phyloP scores from a whole-genome alignment of 2,797 vertebrate genomes.

The Heteromormyrus szaboi region DNA sequence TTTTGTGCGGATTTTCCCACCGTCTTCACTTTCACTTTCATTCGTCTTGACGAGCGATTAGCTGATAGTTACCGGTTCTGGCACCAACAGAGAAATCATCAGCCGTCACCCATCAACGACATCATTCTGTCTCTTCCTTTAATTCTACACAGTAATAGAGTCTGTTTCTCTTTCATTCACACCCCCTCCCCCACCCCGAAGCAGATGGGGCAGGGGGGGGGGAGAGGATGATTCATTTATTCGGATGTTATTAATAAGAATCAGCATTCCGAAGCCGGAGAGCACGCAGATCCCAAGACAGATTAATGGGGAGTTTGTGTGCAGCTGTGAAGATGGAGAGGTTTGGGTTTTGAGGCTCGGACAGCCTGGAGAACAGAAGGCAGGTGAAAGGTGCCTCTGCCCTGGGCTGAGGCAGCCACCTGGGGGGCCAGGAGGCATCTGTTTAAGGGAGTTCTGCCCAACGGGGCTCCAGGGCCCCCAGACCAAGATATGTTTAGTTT shows the following conservation, averaged over 20 bases:
- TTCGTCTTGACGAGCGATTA: neutral
- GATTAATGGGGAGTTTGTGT: neutral
- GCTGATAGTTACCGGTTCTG: neutral
- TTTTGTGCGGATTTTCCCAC: neutral
- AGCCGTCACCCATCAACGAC: neutral
- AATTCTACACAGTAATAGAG: neutral
- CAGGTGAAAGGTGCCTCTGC: constrained; percentile 12
- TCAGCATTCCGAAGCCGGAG: neutral
- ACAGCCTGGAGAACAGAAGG: constrained; percentile 2
- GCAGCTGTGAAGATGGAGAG: neutral
- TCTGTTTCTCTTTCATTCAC: neutral
- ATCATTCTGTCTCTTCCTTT: neutral
- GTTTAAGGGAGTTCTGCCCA: neutral
- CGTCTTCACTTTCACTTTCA: neutral
- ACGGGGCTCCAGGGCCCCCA: neutral
- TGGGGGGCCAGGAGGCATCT: neutral
- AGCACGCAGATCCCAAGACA: neutral
- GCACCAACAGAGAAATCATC: neutral
- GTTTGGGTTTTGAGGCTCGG: neutral
- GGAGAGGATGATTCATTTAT: neutral
- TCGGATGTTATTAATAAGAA: neutral
- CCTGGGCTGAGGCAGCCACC: neutral
- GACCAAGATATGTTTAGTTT: neutral
- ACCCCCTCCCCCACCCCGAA: neutral
- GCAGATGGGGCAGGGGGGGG: neutral